These are phyloP conservation scores for Cephus runcator DNA, from an alignment of 2,888 invertebrate species.

Conservation along the genomic window DNA sequence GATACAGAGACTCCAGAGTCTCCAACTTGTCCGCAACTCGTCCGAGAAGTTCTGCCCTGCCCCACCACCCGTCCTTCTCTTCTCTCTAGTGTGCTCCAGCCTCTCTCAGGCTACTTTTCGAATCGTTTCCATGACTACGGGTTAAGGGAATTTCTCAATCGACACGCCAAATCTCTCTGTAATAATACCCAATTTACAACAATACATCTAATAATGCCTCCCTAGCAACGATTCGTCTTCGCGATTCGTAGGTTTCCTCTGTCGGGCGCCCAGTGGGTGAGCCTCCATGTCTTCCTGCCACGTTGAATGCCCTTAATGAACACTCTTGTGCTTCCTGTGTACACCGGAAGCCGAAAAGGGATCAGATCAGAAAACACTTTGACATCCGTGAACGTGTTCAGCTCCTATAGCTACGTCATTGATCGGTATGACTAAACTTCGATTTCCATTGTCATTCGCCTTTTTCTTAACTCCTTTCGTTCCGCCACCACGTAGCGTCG, in stretches of 20 bases:
- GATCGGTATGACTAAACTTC: neutral
- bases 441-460: neutral
- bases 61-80: neutral
- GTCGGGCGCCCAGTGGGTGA: neutral
- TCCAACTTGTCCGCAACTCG: too few species aligned
- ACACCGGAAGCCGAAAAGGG: neutral
- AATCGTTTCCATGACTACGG: neutral
- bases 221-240: neutral
- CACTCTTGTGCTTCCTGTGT: neutral
- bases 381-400: neutral
- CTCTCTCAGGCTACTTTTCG: neutral
- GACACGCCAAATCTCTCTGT: neutral
- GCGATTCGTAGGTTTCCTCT: neutral
- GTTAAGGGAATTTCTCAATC: neutral
- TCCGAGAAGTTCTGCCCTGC: too few species aligned
- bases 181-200: neutral
- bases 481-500: neutral
- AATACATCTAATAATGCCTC: neutral
- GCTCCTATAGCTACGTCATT: neutral
- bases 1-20: too few species aligned
- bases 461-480: neutral
- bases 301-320: neutral
- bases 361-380: neutral
- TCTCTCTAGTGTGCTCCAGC: neutral
- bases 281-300: neutral